Base-by-base conservation (phyloP, 2,797 vertebrate genomes). In the Eospalax fontanierii region DNA sequence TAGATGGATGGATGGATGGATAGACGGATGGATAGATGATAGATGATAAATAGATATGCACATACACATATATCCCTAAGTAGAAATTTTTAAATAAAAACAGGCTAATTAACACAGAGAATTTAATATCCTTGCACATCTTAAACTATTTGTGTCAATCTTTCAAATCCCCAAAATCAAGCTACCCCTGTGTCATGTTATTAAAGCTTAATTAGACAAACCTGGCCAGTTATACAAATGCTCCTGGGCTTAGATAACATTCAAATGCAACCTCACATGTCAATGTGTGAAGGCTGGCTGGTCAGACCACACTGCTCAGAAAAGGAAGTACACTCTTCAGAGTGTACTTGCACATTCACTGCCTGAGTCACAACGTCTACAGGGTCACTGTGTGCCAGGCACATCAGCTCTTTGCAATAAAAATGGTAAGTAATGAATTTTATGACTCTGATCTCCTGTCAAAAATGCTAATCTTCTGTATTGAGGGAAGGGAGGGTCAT, bases 341-440 rank as follows among this genome's bases (percentile, higher is more conserved):
- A 89, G 87, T 79, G 88, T 95, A 97, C 91, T 97, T 96, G 96
- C 95, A 94, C 95, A 95, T 54, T 97, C 96, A 96, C 87, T 71
- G 81, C 59, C 80, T 14, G 12, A 80, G 91, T 84, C 43, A 46
- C 94, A 94, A 89, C 96, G 86, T 95, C 94, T 80, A 66, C 74
- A 1, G 82, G 78, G 94, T 65, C 82, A 5, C 81, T 33, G 87
- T 54, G 92, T 89, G 80, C 81, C 93, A 74, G 84, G 33, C 46
- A 26, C 33, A 3, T 22, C 82, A 24, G 71, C 81, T 94, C 91
- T 38, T 80, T 68, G 18, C 79, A 50, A 30, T n/a, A 76, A 90
- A 85, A 93, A 97, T 98, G 97, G 97, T 98, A 89, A 97, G 97
- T 97, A 11, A 66, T 4, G 12, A 6, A 70, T 50, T 93, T 94